A percentile compares a stretch with the other conserved stretches of the same genome.
These are phyloP conservation scores for Calcarius ornatus DNA, from an alignment of 2,113 vertebrate species.

Conservation along the genomic window DNA sequence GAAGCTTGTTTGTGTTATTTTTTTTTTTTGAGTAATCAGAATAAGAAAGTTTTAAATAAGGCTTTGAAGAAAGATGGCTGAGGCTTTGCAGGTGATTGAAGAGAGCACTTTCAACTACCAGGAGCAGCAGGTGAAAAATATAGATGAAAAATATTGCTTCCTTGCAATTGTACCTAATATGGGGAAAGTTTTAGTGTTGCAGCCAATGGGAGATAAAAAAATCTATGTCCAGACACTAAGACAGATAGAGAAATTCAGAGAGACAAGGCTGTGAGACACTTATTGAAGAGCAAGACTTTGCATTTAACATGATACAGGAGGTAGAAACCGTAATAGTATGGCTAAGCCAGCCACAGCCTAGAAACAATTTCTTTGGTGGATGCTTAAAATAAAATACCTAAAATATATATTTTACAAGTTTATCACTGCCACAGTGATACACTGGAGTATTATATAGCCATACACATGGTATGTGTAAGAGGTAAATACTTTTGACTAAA, in stretches of 20 bases:
- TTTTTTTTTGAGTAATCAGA: not conserved
- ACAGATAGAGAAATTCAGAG: not conserved
- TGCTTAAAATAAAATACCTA: not conserved
- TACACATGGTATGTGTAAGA: fast-evolving
- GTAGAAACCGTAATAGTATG: not conserved
- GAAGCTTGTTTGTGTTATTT: not conserved
- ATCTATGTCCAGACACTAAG: not conserved
- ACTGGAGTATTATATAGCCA: not conserved
- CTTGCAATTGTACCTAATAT: not conserved
- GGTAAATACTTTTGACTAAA: not conserved
- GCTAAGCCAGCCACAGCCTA: not conserved
- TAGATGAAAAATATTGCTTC: fast-evolving
- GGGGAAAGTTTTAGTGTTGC: not conserved
- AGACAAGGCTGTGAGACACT: not conserved
- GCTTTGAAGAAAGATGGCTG: not conserved
- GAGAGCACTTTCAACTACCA: not conserved
- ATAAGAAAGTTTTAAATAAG: not conserved
- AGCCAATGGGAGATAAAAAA: not conserved
- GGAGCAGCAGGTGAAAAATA: not conserved
- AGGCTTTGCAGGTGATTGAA: not conserved
- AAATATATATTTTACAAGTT: not conserved
- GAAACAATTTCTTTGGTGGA: not conserved
- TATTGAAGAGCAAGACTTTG: not conserved
- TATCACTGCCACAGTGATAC: not conserved
- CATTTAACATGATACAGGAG: not conserved